These are phyloP conservation scores for Cynoglossus semilaevis DNA, from an alignment of 2,113 vertebrate species.

Conservation along the genomic window DNA sequence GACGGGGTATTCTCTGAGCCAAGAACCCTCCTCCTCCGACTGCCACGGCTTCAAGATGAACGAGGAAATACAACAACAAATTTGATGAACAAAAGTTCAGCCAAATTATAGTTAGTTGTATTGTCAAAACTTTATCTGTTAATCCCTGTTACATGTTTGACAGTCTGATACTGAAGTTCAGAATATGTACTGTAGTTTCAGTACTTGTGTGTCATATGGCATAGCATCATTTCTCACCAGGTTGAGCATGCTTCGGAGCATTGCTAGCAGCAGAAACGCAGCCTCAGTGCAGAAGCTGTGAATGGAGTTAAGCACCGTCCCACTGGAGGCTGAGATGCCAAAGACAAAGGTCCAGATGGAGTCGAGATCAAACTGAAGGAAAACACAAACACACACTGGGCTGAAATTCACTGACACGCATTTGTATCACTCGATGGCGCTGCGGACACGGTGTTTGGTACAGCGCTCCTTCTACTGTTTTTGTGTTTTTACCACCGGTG, in stretches of 20 bases:
- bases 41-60: constrained; percentile 87
- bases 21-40: constrained; percentile 97
- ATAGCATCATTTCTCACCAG: constrained; percentile 77
- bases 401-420: background rate
- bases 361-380: constrained; percentile 91
- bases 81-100: too few species aligned
- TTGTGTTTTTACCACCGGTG: too few species aligned
- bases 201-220: too few species aligned
- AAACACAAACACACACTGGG: constrained; percentile 6
- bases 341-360: constrained; percentile 99
- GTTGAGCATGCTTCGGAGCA: constrained; percentile 98
- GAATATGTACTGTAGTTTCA: too few species aligned
- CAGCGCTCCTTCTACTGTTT: too few species aligned
- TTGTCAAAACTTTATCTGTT: too few species aligned
- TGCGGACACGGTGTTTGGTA: too few species aligned
- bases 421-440: too few species aligned
- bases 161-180: too few species aligned
- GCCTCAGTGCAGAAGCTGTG: constrained; percentile 93
- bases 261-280: constrained; percentile 89
- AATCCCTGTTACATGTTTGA: too few species aligned
- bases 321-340: constrained; percentile 91
- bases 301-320: constrained; percentile 86
- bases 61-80: background rate
- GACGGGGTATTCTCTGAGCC: constrained; percentile 96
- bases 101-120: too few species aligned